phyloP scores from a whole-genome alignment of 2,797 vertebrate species.

The Danio tinwini region DNA sequence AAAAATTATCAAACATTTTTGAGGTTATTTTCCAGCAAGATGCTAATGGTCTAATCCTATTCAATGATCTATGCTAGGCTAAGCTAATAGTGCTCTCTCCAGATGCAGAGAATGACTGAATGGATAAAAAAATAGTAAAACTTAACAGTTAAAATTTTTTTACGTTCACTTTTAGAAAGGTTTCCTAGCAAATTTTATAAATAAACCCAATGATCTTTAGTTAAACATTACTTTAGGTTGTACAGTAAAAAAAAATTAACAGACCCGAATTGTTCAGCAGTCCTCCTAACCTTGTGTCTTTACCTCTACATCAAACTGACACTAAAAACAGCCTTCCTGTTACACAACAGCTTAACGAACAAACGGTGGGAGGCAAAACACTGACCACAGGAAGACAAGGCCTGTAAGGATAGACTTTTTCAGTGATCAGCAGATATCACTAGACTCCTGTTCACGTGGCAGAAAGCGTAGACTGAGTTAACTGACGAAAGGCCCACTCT shows the following conservation, averaged over 20 bases:
- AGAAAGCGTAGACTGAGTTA: constrained; percentile 1
- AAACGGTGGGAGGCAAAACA: constrained; percentile 8
- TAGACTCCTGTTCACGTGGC: constrained; percentile 17
- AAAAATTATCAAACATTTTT: no score
- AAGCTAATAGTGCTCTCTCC: no score
- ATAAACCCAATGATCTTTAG: neutral
- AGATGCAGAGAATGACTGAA: no score
- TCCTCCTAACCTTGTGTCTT: neutral
- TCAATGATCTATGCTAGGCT: no score
- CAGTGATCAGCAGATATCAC: constrained; percentile 25
- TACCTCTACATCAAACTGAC: constrained; percentile 1
- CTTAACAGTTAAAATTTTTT: neutral
- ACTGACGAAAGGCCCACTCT: constrained; percentile 8
- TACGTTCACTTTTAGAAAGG: neutral
- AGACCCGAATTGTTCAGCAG: constrained; percentile 23
- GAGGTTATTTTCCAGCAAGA: no score
- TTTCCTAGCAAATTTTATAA: neutral
- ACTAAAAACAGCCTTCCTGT: constrained; percentile 33
- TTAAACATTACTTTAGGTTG: neutral
- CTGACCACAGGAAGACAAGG: neutral
- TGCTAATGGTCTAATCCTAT: no score
- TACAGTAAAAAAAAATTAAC: constrained; percentile 17
- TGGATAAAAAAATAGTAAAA: no score
- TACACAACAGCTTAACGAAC: constrained; percentile 27
- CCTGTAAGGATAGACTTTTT: neutral